Conservation (phyloP, 53 echinoderm and acorn worm species). For the Arbacia lixula region DNA sequence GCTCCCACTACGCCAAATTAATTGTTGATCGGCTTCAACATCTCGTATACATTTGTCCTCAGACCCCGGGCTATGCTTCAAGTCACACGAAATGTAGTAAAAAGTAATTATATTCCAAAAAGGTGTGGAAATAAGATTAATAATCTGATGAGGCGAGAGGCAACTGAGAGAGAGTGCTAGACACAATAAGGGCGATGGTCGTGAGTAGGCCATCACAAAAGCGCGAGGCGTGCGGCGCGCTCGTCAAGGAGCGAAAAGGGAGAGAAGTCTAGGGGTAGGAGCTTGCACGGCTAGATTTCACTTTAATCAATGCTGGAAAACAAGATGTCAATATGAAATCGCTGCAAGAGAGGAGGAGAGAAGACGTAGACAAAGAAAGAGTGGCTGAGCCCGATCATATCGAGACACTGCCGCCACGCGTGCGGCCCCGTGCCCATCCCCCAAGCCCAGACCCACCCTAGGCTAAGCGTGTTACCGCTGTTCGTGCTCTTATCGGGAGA, state of each 20-base stretch:
- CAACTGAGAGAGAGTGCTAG: constrained; percentile 54
- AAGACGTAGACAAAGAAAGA: constrained; percentile 75
- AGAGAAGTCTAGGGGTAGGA: constrained; percentile 67
- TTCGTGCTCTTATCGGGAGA: constrained; percentile 69
- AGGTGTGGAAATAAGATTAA: constrained; percentile 89
- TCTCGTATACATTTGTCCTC: constrained; percentile 55
- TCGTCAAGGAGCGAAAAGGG: constrained; percentile 58
- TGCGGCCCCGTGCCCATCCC: constrained; percentile 52
- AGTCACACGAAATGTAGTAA: constrained; percentile 95
- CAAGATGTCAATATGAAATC: constrained; percentile 68
- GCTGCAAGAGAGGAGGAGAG: constrained; percentile 68
- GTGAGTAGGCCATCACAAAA: constrained; percentile 68
- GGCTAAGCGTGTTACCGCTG: constrained; percentile 73
- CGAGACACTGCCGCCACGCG: constrained; percentile 93
- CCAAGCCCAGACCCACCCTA: constrained; percentile 67
- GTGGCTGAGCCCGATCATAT: constrained; percentile 54
- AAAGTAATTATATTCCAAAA: constrained; percentile 97
- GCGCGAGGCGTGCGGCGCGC: constrained; percentile 60
- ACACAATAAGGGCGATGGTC: constrained; percentile 60
- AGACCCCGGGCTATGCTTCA: constrained; percentile 96
- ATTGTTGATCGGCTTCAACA: constrained; percentile 57
- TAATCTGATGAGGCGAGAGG: constrained; percentile 72
- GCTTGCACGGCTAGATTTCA: constrained; percentile 75
- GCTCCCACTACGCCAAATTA: constrained; percentile 60
- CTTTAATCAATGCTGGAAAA: constrained; percentile 78